A percentile compares a stretch with the other conserved stretches of the same genome.
Conservation (phyloP, 2,113 vertebrate species). For the Coreoperca whiteheadi region DNA sequence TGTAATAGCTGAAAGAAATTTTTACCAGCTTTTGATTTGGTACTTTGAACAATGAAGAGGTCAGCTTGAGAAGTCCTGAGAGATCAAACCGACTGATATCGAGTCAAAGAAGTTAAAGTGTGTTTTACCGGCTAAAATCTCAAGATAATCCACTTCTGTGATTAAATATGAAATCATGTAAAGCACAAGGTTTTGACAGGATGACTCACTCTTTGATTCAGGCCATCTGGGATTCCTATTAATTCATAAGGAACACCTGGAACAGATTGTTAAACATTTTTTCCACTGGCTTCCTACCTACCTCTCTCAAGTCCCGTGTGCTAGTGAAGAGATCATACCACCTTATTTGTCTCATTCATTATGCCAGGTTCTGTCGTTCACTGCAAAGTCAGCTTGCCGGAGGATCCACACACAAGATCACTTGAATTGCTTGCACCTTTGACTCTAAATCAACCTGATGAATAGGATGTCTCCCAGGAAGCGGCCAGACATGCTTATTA, state of each 20-base stretch:
- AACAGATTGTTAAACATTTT: background rate
- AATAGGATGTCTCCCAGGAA: conserved; percentile 86
- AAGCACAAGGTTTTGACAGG: conserved; percentile 14
- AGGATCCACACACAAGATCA: conserved; percentile 46
- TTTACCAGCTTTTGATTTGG: background rate
- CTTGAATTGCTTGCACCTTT: conserved; percentile 84
- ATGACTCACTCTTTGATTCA: conserved; percentile 32
- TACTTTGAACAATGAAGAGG: conserved; percentile 12
- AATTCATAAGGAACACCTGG: conserved; percentile 45
- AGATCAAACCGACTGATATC: conserved; percentile 5
- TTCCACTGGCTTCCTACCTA: background rate
- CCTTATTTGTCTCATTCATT: conserved; percentile 34
- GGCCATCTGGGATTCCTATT: conserved; percentile 16
- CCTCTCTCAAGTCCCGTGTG: conserved; percentile 11
- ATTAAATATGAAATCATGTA: conserved; percentile 5
- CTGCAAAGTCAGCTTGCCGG: conserved; percentile 12
- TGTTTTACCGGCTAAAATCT: background rate
- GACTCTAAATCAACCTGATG: conserved; percentile 89
- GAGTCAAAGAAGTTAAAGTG: background rate
- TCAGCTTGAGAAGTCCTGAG: background rate
- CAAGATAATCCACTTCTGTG: background rate
- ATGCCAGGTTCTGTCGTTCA: conserved; percentile 1
- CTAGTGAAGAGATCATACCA: background rate
- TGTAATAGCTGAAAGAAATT: background rate
- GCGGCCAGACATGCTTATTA: conserved; percentile 89